Conservation (phyloP, 2,113 vertebrate species). For the Myodes glareolus region DNA sequence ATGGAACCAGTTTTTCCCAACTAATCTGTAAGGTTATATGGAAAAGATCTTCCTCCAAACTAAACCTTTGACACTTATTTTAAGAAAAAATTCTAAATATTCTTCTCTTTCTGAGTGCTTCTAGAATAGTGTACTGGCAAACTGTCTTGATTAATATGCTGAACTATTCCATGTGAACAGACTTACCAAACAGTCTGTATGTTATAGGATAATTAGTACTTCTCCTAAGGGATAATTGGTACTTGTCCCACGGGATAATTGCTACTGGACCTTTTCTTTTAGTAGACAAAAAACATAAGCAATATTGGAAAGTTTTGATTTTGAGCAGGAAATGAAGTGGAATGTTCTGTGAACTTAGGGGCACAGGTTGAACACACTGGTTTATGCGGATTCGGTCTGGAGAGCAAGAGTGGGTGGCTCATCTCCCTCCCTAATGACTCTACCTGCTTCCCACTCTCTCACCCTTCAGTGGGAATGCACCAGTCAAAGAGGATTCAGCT, state of each 20-base stretch:
- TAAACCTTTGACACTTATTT: constrained; percentile 42
- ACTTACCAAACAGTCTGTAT: not conserved
- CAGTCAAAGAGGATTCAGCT: not conserved
- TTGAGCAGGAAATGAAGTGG: constrained; percentile 29
- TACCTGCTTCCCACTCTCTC: not conserved
- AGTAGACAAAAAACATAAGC: constrained; percentile 40
- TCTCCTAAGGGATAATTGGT: not conserved
- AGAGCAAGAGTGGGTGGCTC: not conserved
- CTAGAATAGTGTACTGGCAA: constrained; percentile 31
- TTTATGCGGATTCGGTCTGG: constrained; percentile 41
- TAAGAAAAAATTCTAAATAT: constrained; percentile 20
- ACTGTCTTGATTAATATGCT: not conserved
- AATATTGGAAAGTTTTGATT: constrained; percentile 46
- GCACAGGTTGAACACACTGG: not conserved
- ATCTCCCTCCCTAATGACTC: constrained; percentile 37
- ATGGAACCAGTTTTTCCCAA: not conserved
- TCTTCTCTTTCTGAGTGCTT: constrained; percentile 2
- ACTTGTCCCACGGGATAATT: not conserved
- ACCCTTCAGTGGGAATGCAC: not conserved
- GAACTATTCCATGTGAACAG: not conserved
- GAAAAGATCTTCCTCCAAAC: not conserved
- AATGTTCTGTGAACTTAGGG: constrained; percentile 53
- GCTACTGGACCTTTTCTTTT: constrained; percentile 1
- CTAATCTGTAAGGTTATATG: not conserved
- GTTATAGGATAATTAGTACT: not conserved